Percentiles rank a stretch among this genome's conserved stretches.
phyloP scores from a whole-genome alignment of 2,797 vertebrate genomes.

The Merluccius polli region DNA sequence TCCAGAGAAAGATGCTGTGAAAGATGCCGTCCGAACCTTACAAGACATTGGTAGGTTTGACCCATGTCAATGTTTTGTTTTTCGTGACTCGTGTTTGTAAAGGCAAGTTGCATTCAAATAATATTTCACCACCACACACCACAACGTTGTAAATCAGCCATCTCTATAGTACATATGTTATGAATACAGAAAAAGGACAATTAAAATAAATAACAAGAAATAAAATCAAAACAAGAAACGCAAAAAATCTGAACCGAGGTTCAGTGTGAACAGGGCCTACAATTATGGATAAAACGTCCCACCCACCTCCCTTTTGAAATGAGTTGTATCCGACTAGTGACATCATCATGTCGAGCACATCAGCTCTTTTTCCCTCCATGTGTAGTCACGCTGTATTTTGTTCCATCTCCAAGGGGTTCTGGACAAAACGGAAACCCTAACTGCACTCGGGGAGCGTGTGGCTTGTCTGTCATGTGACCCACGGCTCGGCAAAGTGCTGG shows the following conservation, averaged over 20 bases:
- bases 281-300: background rate
- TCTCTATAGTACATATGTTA: background rate
- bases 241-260: background rate
- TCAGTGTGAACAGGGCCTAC: background rate
- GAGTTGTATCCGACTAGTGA: background rate
- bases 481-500: slow-evolving; percentile 88
- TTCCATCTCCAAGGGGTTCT: slow-evolving; percentile 72
- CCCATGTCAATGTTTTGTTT: background rate
- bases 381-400: background rate
- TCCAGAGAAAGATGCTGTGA: slow-evolving; percentile 81
- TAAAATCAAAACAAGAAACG: background rate
- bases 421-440: slow-evolving; percentile 83
- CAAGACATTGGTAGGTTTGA: slow-evolving; percentile 82
- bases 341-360: too few species aligned
- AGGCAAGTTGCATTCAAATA: background rate
- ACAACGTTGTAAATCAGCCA: background rate
- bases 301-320: background rate
- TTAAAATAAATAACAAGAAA: too few species aligned
- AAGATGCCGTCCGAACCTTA: slow-evolving; percentile 81
- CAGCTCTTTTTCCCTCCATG: too few species aligned
- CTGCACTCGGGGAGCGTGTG: slow-evolving; percentile 85
- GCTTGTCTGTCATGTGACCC: slow-evolving; percentile 91
- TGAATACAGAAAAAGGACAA: background rate
- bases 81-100: background rate
- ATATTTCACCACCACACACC: background rate